Evolutionary conservation across 1,140 invertebrate genomes (phyloP).

Genomic region (Drosophila yakuba): DNA sequence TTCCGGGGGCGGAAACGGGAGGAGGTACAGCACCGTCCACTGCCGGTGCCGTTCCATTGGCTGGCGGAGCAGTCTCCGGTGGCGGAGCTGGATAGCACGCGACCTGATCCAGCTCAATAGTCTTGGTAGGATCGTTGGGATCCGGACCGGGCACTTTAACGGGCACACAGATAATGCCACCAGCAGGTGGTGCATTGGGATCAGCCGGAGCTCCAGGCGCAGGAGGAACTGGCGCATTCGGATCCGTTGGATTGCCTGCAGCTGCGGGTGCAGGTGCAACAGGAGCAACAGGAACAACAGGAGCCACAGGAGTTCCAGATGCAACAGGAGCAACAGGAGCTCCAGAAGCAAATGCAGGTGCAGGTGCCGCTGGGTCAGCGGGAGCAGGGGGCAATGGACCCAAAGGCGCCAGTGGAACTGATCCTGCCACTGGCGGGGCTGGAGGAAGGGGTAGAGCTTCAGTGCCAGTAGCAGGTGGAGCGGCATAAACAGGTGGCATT

Average conservation of each 20-base stretch:
- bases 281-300: constrained; percentile 22
- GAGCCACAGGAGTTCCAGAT: constrained; percentile 49
- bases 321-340: constrained; percentile 62
- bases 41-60: constrained; percentile 34
- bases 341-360: constrained; percentile 83
- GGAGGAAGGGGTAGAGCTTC: constrained; percentile 6
- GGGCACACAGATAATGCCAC: constrained; percentile 74
- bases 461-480: constrained; percentile 37
- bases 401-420: constrained; percentile 14
- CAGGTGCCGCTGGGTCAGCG: constrained; percentile 64
- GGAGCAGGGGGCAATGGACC: constrained; percentile 52
- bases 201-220: constrained; percentile 39
- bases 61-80: constrained; percentile 50
- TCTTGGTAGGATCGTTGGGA: constrained; percentile 74
- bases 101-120: constrained; percentile 77
- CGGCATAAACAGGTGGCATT: constrained; percentile 46
- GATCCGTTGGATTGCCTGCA: constrained; percentile 80
- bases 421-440: constrained; percentile 12
- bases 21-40: constrained; percentile 3
- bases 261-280: constrained; percentile 56
- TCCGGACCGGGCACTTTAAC: constrained; percentile 72
- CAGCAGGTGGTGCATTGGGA: constrained; percentile 59
- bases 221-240: constrained; percentile 75
- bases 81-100: constrained; percentile 81
- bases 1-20: constrained; percentile 14